Evolutionary conservation across 2,113 vertebrate species (phyloP).

Genomic region (Coptodon rendalli): DNA sequence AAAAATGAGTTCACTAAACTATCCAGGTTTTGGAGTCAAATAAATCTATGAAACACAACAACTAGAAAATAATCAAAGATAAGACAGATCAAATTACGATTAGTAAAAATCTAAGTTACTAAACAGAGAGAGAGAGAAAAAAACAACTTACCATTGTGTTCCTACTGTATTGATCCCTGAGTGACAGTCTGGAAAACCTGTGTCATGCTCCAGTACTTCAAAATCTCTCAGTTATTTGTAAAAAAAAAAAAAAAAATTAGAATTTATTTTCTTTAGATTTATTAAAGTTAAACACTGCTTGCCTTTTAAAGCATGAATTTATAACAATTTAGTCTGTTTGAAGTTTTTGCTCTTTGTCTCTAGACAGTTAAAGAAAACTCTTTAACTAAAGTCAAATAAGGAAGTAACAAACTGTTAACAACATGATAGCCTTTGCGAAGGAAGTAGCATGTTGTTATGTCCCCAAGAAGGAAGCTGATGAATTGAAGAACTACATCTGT

Average conservation of each 20-base stretch:
- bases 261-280: not conserved
- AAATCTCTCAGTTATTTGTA: not conserved
- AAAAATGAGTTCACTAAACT: not conserved
- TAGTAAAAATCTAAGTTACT: not conserved
- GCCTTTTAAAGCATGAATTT: not conserved
- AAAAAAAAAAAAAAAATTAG: not conserved
- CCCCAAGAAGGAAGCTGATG: not conserved
- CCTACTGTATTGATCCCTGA: not conserved
- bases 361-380: not conserved
- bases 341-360: not conserved
- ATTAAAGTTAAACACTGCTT: not conserved
- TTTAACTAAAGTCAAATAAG: not conserved
- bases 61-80: not conserved
- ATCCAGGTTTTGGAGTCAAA: not conserved
- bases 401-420: not conserved
- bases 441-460: not conserved
- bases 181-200: not conserved
- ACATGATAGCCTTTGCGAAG: not conserved
- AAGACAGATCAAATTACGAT: not conserved
- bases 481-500: slow-evolving; percentile 35
- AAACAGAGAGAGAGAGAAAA: no score
- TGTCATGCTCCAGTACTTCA: not conserved
- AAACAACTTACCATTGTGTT: slow-evolving; percentile 49
- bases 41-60: not conserved
- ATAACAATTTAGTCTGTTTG: not conserved